Evolutionary conservation across 37 sponge, comb jelly and placozoan species (phyloP).

Genomic region (Bolinopsis microptera): DNA sequence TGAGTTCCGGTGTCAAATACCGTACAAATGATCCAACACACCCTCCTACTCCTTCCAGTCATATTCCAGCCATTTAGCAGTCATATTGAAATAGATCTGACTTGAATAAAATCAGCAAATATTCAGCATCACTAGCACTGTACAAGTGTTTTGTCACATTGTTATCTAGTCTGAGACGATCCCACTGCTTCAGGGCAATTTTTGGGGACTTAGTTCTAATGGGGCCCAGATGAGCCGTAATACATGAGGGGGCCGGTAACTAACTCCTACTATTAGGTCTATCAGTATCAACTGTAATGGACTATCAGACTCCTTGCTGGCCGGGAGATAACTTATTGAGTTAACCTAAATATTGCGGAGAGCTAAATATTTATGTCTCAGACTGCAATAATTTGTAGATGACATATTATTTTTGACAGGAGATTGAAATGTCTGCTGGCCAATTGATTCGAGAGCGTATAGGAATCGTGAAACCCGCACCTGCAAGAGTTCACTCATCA

Average conservation of each 20-base stretch:
- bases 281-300: background rate
- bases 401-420: slow-evolving; percentile 14
- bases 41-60: too few relatives aligned
- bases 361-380: slow-evolving; percentile 1
- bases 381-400: slow-evolving; percentile 10
- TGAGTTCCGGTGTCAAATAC: too few relatives aligned
- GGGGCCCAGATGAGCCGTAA: background rate
- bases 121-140: too few relatives aligned
- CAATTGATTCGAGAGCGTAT: background rate
- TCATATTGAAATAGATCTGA: too few relatives aligned
- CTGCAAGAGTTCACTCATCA: background rate
- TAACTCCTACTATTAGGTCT: background rate
- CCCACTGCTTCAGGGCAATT: too few relatives aligned
- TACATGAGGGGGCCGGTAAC: background rate
- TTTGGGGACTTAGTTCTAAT: too few relatives aligned
- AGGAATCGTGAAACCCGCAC: background rate
- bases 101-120: too few relatives aligned
- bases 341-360: background rate
- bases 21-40: too few relatives aligned
- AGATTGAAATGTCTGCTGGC: background rate
- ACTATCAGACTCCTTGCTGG: background rate
- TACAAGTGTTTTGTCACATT: too few relatives aligned
- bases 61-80: too few relatives aligned
- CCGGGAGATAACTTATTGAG: background rate
- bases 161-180: too few relatives aligned